phyloP scores from a whole-genome alignment of 2,113 vertebrate species.

The Trichomycterus rosablanca region DNA sequence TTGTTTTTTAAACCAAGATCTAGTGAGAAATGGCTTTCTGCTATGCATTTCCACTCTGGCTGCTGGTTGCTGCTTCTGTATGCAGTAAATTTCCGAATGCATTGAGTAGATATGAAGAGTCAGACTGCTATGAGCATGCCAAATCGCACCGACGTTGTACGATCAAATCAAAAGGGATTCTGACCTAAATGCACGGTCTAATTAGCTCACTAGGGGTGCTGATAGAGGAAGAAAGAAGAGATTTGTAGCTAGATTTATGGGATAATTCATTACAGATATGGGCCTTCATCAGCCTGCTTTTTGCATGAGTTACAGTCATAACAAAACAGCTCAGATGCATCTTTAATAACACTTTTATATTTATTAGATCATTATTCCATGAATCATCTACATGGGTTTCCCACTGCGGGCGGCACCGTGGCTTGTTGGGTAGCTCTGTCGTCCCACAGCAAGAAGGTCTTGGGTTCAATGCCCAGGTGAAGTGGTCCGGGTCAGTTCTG shows the following conservation, averaged over 20 bases:
- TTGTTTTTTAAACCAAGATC: conserved; percentile 5
- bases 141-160: neutral
- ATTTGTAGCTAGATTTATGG: neutral
- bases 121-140: conserved; percentile 12
- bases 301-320: too few relatives aligned
- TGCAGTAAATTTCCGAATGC: conserved; percentile 1
- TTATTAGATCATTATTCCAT: too few relatives aligned
- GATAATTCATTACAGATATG: neutral
- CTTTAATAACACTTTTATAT: too few relatives aligned
- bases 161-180: neutral
- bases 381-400: too few relatives aligned
- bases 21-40: conserved; percentile 27
- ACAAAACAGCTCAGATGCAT: too few relatives aligned
- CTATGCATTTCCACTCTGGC: conserved; percentile 16
- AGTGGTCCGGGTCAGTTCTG: too few relatives aligned
- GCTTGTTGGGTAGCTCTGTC: too few relatives aligned
- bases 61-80: conserved; percentile 2
- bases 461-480: too few relatives aligned
- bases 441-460: too few relatives aligned
- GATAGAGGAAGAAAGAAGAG: neutral
- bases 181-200: neutral
- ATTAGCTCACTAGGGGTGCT: neutral
- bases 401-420: too few relatives aligned
- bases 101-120: conserved; percentile 20
- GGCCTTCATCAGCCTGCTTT: neutral